Conservation (phyloP, 2,888 invertebrate genomes). For the Antitype chi region DNA sequence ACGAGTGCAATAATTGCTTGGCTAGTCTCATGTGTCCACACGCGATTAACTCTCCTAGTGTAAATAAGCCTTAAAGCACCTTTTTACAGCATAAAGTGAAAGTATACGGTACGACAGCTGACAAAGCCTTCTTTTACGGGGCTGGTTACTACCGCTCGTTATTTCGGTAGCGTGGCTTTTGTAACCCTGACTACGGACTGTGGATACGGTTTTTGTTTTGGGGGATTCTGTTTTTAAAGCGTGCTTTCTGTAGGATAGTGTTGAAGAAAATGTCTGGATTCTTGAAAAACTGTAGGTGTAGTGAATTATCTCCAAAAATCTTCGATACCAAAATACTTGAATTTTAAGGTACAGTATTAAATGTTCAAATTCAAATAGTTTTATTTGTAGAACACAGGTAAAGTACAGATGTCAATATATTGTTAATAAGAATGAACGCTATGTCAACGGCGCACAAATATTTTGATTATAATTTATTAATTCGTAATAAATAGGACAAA, state of each 20-base stretch:
- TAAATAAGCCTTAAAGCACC: constrained; percentile 19
- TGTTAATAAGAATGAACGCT: too few species aligned
- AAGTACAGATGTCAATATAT: too few species aligned
- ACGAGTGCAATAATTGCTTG: neutral
- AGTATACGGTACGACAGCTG: constrained; percentile 25
- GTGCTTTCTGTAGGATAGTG: constrained; percentile 2
- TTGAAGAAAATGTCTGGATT: neutral
- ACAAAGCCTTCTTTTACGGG: constrained; percentile 30
- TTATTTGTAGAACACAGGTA: too few species aligned
- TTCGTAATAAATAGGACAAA: too few species aligned
- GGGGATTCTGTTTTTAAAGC: constrained; percentile 1
- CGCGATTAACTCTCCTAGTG: neutral
- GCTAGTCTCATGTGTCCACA: neutral
- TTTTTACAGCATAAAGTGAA: constrained; percentile 33
- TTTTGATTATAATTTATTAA: too few species aligned
- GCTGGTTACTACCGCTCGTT: constrained; percentile 39
- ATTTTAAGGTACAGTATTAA: neutral
- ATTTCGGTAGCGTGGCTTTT: constrained; percentile 28
- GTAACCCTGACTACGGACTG: neutral
- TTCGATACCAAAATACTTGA: neutral
- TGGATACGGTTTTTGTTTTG: constrained; percentile 23
- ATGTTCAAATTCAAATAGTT: too few species aligned
- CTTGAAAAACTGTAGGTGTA: neutral
- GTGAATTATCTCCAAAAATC: neutral
- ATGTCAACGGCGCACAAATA: too few species aligned